Percentiles rank a stretch among this genome's conserved stretches.
Evolutionary conservation across 2,888 invertebrate species (phyloP).

Genomic region (Gastrophysa polygoni): DNA sequence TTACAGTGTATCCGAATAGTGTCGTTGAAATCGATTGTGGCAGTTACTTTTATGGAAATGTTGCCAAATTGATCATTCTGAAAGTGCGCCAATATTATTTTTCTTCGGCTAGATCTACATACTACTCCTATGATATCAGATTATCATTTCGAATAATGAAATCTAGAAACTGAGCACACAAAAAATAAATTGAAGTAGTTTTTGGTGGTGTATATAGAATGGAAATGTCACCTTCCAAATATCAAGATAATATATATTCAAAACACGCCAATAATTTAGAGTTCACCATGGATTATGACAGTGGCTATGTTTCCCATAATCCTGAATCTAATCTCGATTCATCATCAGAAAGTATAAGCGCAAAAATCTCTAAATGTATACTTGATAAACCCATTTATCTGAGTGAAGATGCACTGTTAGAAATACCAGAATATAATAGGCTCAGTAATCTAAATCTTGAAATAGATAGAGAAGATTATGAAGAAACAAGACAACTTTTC

Average conservation of each 20-base stretch:
- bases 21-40: no score
- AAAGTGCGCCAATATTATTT: no score
- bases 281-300: slow-evolving; percentile 52
- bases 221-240: not conserved
- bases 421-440: slow-evolving; percentile 45
- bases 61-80: no score
- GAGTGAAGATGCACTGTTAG: slow-evolving; percentile 54
- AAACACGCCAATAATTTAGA: slow-evolving; percentile 18
- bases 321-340: slow-evolving; percentile 51
- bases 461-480: slow-evolving; percentile 35
- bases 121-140: no score
- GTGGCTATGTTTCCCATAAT: slow-evolving; percentile 55
- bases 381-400: slow-evolving; percentile 45
- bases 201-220: not conserved
- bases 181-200: no score
- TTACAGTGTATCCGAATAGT: no score
- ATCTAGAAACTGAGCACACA: no score
- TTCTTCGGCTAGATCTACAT: no score
- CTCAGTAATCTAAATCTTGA: slow-evolving; percentile 22
- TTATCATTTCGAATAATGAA: no score
- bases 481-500: slow-evolving; percentile 35
- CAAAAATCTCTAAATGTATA: slow-evolving; percentile 8
- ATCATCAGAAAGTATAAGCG: slow-evolving; percentile 30
- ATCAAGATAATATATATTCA: slow-evolving; percentile 7
- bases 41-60: no score